These are phyloP conservation scores for Uria lomvia DNA, from an alignment of 2,113 vertebrate species.

Conservation along the genomic window DNA sequence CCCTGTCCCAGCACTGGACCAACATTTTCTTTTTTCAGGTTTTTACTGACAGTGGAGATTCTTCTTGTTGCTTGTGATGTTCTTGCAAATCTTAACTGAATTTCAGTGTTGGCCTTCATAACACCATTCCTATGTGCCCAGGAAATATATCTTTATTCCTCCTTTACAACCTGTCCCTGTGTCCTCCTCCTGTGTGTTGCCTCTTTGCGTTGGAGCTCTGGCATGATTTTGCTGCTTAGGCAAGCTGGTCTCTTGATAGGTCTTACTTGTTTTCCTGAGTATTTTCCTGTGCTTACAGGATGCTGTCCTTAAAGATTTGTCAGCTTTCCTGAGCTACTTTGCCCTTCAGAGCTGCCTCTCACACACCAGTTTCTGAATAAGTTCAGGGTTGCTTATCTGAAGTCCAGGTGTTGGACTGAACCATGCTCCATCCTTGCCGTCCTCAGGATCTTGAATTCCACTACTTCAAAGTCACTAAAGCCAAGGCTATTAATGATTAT, in stretches of 20 bases:
- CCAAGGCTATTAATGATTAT: neutral
- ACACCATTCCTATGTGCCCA: neutral
- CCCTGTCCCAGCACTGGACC: neutral
- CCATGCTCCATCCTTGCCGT: neutral
- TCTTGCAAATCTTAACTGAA: neutral
- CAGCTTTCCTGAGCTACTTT: neutral
- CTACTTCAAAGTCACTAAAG: neutral
- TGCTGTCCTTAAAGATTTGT: neutral
- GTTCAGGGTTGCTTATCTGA: neutral
- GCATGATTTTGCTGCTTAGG: neutral
- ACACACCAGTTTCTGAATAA: neutral
- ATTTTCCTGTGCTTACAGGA: neutral
- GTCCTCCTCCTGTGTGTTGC: neutral
- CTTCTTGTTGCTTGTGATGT: neutral
- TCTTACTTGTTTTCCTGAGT: neutral
- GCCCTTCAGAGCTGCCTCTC: neutral
- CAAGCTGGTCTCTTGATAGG: neutral
- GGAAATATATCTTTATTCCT: neutral
- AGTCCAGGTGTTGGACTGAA: neutral
- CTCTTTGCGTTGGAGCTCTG: neutral
- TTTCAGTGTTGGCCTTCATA: neutral
- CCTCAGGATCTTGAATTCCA: neutral
- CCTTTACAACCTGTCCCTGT: neutral
- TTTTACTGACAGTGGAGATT: neutral
- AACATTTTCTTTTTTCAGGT: neutral